Evolutionary conservation across 1,140 invertebrate genomes (phyloP).

Genomic region (Tetragonula clypearis): DNA sequence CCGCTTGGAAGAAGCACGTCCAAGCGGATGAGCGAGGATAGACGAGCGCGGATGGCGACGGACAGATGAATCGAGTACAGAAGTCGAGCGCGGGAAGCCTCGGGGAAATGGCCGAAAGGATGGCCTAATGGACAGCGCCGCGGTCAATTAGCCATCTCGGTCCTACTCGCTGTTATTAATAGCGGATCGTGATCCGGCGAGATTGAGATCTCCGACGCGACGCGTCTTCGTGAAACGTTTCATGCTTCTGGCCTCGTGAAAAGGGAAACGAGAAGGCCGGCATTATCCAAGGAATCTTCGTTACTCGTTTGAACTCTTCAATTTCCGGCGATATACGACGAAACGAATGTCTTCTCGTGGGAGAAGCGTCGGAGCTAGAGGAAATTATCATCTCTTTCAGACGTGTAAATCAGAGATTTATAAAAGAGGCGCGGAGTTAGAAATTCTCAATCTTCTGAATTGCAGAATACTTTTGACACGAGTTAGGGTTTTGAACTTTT

Average conservation of each 20-base stretch:
- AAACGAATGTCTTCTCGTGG: neutral
- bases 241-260: constrained; percentile 39
- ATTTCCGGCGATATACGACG: neutral
- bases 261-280: neutral
- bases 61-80: constrained; percentile 33
- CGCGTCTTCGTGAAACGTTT: constrained; percentile 46
- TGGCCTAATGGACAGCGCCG: constrained; percentile 44
- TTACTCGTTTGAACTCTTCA: neutral
- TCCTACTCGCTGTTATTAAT: constrained; percentile 62
- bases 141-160: constrained; percentile 58
- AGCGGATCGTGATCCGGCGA: constrained; percentile 54
- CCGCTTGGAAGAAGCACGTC: constrained; percentile 6
- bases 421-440: neutral
- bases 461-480: neutral
- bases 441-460: neutral
- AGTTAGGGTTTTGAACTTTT: neutral
- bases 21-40: neutral
- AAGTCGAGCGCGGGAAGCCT: constrained; percentile 6
- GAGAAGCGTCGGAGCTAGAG: too few relatives aligned
- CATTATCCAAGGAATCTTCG: constrained; percentile 31
- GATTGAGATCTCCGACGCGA: constrained; percentile 55
- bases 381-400: neutral
- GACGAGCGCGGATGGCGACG: neutral
- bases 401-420: neutral
- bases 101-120: constrained; percentile 43